A percentile compares a stretch with the other conserved stretches of the same genome.
Conservation (phyloP, 2,797 vertebrate genomes). For the Emydoidea blandingii region DNA sequence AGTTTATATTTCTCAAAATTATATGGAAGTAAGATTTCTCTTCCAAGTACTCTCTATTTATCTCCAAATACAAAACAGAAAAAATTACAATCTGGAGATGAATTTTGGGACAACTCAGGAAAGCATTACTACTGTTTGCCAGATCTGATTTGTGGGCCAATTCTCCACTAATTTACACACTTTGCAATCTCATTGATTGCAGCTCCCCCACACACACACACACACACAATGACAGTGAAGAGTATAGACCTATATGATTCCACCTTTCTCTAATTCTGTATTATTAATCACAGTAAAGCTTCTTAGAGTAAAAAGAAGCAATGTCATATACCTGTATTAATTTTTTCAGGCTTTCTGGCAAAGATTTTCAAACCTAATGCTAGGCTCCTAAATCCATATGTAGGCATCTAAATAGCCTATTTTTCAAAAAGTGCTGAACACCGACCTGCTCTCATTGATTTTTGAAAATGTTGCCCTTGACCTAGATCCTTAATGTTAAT, state of each 20-base stretch:
- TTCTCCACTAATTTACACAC: neutral
- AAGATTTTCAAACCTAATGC: no score
- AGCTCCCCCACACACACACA: neutral
- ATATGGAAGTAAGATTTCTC: neutral
- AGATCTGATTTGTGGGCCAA: neutral
- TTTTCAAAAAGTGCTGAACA: neutral
- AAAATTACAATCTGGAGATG: neutral
- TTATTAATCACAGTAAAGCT: neutral
- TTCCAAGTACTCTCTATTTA: neutral
- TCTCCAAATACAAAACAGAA: neutral
- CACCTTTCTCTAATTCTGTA: neutral
- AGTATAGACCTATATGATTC: neutral
- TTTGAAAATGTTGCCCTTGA: neutral
- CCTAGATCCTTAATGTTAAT: neutral
- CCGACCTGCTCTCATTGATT: neutral
- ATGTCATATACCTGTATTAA: accelerated
- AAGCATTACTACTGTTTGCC: neutral
- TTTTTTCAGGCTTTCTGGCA: neutral
- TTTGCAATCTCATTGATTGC: neutral
- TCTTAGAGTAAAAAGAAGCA: neutral
- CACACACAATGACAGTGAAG: neutral
- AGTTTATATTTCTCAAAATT: neutral
- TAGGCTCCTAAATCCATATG: neutral
- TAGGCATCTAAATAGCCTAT: neutral
- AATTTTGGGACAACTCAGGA: neutral